phyloP scores from a whole-genome alignment of 2,888 invertebrate species.

The Tridacna gigas region DNA sequence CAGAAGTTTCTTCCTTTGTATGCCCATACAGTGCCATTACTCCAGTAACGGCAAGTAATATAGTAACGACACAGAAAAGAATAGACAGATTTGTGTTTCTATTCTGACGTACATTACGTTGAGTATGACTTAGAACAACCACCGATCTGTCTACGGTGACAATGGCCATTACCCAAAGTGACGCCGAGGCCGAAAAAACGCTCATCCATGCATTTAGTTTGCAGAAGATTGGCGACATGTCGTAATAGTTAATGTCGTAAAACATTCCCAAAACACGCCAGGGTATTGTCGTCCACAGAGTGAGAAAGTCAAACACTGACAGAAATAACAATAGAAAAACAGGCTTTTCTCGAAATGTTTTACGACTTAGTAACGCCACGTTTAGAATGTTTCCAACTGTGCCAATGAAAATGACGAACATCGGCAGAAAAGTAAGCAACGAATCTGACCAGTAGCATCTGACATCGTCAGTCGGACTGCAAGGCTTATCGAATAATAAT shows the following conservation, averaged over 20 bases:
- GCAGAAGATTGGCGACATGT: neutral
- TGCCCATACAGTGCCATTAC: neutral
- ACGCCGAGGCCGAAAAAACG: neutral
- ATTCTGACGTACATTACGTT: neutral
- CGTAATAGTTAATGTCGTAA: neutral
- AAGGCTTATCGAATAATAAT: neutral
- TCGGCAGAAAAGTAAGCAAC: neutral
- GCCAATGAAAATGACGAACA: neutral
- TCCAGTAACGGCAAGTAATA: neutral
- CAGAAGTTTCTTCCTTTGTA: neutral
- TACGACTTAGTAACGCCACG: neutral
- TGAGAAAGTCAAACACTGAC: neutral
- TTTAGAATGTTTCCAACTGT: neutral
- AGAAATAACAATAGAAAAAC: slow-evolving; percentile 6
- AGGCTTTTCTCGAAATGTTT: slow-evolving; percentile 2
- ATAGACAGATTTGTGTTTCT: neutral
- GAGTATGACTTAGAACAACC: neutral
- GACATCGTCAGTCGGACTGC: neutral
- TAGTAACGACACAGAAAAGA: neutral
- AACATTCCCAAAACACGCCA: neutral
- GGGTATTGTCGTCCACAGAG: neutral
- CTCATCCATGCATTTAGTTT: neutral
- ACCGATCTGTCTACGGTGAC: neutral
- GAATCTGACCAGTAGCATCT: neutral
- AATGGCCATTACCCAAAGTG: neutral